Evolutionary conservation across 2,888 invertebrate genomes (phyloP).

Genomic region (Eristalinus sepulchralis): DNA sequence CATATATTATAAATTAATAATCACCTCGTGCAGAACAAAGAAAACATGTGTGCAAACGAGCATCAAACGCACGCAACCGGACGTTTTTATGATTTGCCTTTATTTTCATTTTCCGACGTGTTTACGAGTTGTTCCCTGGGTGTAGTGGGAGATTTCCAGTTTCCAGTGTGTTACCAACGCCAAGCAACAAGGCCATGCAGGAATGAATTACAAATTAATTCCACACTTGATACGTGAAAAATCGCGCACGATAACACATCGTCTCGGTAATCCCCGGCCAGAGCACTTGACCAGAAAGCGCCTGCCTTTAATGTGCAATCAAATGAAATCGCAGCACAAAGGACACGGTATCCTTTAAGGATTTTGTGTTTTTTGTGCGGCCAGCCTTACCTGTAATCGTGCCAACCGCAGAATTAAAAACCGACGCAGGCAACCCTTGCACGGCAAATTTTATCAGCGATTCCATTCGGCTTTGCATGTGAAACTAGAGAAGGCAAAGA

Average conservation of each 20-base stretch:
- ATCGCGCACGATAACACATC: conserved; percentile 57
- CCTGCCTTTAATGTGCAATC: conserved; percentile 63
- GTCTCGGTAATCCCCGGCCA: not conserved
- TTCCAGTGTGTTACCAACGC: conserved; percentile 16
- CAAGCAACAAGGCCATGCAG: conserved; percentile 40
- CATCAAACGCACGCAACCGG: conserved; percentile 60
- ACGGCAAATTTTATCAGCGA: conserved; percentile 45
- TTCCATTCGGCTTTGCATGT: conserved; percentile 48
- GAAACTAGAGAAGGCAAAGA: conserved; percentile 13
- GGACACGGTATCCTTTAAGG: conserved; percentile 2
- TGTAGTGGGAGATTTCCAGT: conserved; percentile 22
- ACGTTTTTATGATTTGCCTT: not conserved
- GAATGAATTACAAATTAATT: conserved; percentile 67
- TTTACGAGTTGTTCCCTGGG: not conserved
- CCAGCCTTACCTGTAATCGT: not conserved
- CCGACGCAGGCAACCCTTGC: conserved; percentile 1
- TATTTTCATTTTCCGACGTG: conserved; percentile 16
- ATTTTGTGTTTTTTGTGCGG: conserved; percentile 3
- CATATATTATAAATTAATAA: conserved; percentile 67
- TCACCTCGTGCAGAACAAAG: conserved; percentile 53
- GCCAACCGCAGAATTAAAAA: conserved; percentile 14
- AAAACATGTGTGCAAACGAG: conserved; percentile 62
- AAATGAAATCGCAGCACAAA: conserved; percentile 42
- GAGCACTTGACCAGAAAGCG: conserved; percentile 41
- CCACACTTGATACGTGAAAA: conserved; percentile 62